These are phyloP conservation scores for Adela reaumurella DNA, from an alignment of 2,888 invertebrate genomes.

Conservation along the genomic window DNA sequence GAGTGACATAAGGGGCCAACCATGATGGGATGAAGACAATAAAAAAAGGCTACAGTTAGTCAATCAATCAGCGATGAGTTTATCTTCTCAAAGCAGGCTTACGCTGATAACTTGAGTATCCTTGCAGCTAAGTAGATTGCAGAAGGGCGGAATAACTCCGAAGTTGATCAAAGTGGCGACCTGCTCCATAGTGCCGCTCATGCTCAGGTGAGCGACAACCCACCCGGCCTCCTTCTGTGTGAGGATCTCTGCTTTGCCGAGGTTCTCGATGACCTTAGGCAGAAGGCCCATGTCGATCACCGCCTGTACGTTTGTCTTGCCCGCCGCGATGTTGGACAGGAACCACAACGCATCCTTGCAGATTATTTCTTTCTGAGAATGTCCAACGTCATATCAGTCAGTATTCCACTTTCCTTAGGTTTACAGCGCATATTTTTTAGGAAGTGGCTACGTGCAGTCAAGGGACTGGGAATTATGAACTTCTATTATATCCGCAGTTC, in stretches of 20 bases:
- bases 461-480: no score
- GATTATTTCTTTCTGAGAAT: slow-evolving; percentile 85
- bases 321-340: slow-evolving; percentile 97
- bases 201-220: slow-evolving; percentile 98
- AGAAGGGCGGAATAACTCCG: slow-evolving; percentile 95
- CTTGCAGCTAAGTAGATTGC: slow-evolving; percentile 89
- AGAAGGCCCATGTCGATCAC: slow-evolving; percentile 90
- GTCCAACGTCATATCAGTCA: no score
- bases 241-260: slow-evolving; percentile 86
- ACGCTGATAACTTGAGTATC: slow-evolving; percentile 86
- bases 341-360: slow-evolving; percentile 99
- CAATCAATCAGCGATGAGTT: no score
- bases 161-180: slow-evolving; percentile 82
- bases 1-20: no score
- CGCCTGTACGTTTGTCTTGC: slow-evolving; percentile 93
- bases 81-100: no score
- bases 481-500: no score
- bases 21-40: no score
- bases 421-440: no score
- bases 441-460: no score
- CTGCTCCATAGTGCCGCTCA: slow-evolving; percentile 93
- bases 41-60: no score
- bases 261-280: slow-evolving; percentile 91
- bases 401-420: no score
- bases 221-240: slow-evolving; percentile 99